phyloP scores from a whole-genome alignment of 2,888 invertebrate species.

The Hyles lineata region DNA sequence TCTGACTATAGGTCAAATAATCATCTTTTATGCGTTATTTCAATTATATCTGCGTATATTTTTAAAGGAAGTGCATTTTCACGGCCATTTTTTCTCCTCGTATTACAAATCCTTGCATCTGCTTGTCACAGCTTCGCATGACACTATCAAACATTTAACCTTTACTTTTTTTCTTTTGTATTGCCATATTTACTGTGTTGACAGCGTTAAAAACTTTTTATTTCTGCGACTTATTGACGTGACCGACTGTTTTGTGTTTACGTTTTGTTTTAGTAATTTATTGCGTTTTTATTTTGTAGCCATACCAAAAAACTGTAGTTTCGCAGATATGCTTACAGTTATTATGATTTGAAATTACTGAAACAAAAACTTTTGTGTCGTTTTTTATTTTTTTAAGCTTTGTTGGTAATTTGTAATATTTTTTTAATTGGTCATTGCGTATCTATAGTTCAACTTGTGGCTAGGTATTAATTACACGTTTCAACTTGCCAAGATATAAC shows the following conservation, averaged over 20 bases:
- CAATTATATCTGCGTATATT: no score
- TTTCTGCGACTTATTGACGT: slow-evolving; percentile 21
- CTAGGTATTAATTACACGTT: background rate
- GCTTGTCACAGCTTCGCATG: slow-evolving; percentile 9
- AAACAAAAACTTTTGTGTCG: slow-evolving; percentile 38
- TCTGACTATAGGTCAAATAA: no score
- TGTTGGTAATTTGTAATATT: slow-evolving; percentile 26
- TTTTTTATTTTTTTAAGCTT: slow-evolving; percentile 42
- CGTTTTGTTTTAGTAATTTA: slow-evolving; percentile 26
- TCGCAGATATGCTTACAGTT: background rate
- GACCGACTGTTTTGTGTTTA: slow-evolving; percentile 18
- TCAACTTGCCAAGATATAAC: background rate
- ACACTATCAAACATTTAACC: slow-evolving; percentile 2
- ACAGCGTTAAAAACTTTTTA: slow-evolving; percentile 4
- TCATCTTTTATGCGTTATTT: no score
- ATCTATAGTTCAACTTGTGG: background rate
- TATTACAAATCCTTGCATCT: slow-evolving; percentile 1
- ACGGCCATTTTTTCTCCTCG: slow-evolving; percentile 8
- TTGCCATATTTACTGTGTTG: slow-evolving; percentile 21
- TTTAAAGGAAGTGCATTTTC: background rate
- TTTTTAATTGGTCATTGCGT: slow-evolving; percentile 12
- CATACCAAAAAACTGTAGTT: background rate
- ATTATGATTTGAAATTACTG: background rate
- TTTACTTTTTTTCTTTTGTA: background rate
- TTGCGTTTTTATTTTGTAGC: background rate